Conservation (phyloP, 2,113 vertebrate species). For the Scortum barcoo region DNA sequence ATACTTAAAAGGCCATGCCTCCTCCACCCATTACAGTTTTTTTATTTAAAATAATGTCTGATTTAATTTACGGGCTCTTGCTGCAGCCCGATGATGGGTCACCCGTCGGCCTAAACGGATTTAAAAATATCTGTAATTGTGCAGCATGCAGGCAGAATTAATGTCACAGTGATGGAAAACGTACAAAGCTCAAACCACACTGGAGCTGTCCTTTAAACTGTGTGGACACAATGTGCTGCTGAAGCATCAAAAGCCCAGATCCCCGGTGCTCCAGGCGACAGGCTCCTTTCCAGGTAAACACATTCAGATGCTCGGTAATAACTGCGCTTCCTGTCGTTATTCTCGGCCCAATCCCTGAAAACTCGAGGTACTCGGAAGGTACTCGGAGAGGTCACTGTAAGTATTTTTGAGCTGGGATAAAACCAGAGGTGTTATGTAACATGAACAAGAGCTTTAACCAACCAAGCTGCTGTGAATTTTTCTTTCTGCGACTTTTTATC, state of each 20-base stretch:
- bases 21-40: neutral
- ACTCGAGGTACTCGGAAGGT: neutral
- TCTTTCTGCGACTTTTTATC: neutral
- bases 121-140: constrained; percentile 18
- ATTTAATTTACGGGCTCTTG: neutral
- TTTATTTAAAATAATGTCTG: neutral
- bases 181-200: constrained; percentile 29
- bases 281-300: constrained; percentile 60
- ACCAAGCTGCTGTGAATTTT: neutral
- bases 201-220: constrained; percentile 56
- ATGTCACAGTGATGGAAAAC: constrained; percentile 35
- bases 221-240: constrained; percentile 47
- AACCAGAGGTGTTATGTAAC: constrained; percentile 16
- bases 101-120: neutral
- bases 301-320: constrained; percentile 24
- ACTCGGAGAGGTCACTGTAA: constrained; percentile 1
- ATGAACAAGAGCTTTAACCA: neutral
- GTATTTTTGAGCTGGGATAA: neutral
- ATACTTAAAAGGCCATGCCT: neutral
- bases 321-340: constrained; percentile 20
- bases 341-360: constrained; percentile 20
- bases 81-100: neutral
- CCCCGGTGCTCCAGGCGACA: constrained; percentile 40
- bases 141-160: constrained; percentile 22
- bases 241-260: constrained; percentile 40